Conservation (phyloP, 2,888 invertebrate species). For the Sabatieria punctata region DNA sequence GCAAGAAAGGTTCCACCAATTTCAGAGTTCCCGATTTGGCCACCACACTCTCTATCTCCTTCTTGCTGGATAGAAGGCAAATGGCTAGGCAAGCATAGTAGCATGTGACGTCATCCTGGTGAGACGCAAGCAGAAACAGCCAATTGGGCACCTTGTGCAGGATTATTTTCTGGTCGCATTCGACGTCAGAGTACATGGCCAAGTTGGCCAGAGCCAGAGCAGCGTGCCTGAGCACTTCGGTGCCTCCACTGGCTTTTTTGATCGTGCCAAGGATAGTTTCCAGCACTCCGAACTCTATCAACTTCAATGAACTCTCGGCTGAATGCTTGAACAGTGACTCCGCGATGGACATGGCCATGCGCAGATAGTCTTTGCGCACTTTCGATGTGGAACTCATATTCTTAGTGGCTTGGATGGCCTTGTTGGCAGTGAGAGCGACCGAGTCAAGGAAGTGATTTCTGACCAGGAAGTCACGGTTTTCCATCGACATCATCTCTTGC, state of each 20-base stretch:
- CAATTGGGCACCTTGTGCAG: conserved; percentile 47
- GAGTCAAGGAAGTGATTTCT: conserved; percentile 38
- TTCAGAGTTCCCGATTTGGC: conserved; percentile 79
- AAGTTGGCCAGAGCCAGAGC: conserved; percentile 87
- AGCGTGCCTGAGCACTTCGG: conserved; percentile 62
- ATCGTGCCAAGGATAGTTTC: conserved; percentile 59
- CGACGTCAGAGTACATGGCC: conserved; percentile 83
- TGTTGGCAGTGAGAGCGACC: too few species aligned
- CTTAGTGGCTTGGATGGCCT: not conserved
- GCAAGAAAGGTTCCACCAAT: conserved; percentile 84
- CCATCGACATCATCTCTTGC: not conserved
- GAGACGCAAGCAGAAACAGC: conserved; percentile 35
- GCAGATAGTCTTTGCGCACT: not conserved
- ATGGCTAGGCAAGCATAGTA: conserved; percentile 94
- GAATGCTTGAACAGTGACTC: conserved; percentile 4
- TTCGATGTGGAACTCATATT: too few species aligned
- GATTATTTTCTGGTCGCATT: conserved; percentile 94
- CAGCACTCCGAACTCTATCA: conserved; percentile 53
- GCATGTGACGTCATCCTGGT: conserved; percentile 61
- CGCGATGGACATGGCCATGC: not conserved
- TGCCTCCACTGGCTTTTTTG: conserved; percentile 71
- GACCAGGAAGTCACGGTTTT: conserved; percentile 36
- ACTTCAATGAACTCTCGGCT: not conserved
- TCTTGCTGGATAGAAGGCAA: conserved; percentile 83
- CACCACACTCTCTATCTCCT: conserved; percentile 88